Conservation (phyloP, 2,797 vertebrate species). For the Clarias platycephalus region DNA sequence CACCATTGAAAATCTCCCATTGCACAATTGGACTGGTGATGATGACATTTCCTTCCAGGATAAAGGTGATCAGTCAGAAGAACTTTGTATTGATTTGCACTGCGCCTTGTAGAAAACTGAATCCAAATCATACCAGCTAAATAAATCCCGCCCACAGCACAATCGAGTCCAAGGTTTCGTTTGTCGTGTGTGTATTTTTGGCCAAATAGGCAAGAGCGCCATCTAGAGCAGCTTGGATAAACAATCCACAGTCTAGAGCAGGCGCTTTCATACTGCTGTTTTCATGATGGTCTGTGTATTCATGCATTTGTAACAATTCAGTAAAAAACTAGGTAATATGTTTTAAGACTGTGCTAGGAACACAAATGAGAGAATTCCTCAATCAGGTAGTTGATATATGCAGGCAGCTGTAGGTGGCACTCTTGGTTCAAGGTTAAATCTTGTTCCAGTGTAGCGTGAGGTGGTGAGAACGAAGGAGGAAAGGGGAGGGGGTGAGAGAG, state of each 20-base stretch:
- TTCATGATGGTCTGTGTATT: neutral
- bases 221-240: slow-evolving; percentile 1
- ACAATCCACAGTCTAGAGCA: neutral
- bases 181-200: neutral
- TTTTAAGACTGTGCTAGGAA: neutral
- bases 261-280: neutral
- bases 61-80: neutral
- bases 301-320: neutral
- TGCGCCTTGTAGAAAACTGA: neutral
- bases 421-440: slow-evolving; percentile 26
- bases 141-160: neutral
- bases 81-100: neutral
- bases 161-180: neutral
- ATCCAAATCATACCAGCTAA: neutral
- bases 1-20: no score
- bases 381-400: neutral
- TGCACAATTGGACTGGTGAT: neutral
- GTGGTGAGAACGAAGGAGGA: no score
- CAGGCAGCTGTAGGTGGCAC: slow-evolving; percentile 35
- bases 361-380: neutral
- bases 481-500: neutral
- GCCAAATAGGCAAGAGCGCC: slow-evolving; percentile 9
- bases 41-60: neutral
- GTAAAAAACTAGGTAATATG: neutral
- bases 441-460: neutral